Evolutionary conservation across 2,113 vertebrate species (phyloP).

Genomic region (Brachypodius melanocephalos): DNA sequence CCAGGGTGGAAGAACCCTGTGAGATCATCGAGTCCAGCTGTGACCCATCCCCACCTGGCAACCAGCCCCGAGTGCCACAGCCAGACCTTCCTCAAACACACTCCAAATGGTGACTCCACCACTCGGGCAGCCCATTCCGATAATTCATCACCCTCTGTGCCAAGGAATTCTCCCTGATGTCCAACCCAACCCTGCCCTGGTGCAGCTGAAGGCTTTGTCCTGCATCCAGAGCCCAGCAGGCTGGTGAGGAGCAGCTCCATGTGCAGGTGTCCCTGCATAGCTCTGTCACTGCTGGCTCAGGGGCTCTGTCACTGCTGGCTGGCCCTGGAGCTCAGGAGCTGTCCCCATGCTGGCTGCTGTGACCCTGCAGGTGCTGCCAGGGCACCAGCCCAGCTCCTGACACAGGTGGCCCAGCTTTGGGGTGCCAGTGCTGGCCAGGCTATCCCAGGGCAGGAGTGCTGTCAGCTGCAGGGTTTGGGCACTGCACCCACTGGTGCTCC

Average conservation of each 20-base stretch:
- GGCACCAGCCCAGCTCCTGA: rapidly evolving
- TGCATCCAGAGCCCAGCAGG: neutral
- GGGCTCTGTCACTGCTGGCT: too few relatives aligned
- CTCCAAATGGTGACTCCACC: neutral
- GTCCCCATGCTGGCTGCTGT: neutral
- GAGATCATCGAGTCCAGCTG: rapidly evolving
- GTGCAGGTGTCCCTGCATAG: neutral
- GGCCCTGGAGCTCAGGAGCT: neutral
- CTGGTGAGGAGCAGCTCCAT: rapidly evolving
- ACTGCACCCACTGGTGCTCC: neutral
- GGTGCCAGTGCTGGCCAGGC: neutral
- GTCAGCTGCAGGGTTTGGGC: neutral
- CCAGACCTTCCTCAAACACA: neutral
- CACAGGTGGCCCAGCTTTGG: neutral
- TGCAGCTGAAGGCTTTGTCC: neutral
- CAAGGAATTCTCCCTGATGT: rapidly evolving
- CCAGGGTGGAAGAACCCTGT: neutral
- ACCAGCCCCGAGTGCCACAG: rapidly evolving
- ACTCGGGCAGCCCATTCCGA: neutral
- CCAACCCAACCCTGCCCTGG: neutral
- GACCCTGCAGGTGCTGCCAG: too few relatives aligned
- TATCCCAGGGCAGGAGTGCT: neutral
- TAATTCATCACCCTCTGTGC: rapidly evolving
- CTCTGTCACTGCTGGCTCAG: rapidly evolving
- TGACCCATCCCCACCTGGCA: neutral